A percentile compares a stretch with the other conserved stretches of the same genome.
phyloP scores from a whole-genome alignment of 2,113 vertebrate species.

The Conger conger region DNA sequence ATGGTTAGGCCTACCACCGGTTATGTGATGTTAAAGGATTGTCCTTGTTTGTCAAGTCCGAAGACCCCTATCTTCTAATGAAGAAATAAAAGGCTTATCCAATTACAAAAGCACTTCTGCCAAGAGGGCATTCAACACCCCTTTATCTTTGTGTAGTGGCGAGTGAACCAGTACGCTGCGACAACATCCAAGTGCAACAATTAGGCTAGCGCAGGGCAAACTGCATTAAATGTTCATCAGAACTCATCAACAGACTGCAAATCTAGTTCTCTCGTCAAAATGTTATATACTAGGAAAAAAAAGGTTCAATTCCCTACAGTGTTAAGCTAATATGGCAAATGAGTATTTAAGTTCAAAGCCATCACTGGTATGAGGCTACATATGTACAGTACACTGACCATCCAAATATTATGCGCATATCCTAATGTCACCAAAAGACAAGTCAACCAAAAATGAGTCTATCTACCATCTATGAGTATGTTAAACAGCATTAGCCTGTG shows the following conservation, averaged over 20 bases:
- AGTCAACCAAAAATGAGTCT: neutral
- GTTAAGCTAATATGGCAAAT: no score
- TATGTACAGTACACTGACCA: neutral
- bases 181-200: no score
- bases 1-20: neutral
- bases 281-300: neutral
- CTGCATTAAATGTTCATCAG: neutral
- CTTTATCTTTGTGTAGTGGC: neutral
- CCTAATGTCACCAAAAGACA: neutral
- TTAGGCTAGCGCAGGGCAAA: neutral
- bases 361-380: neutral
- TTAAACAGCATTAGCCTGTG: neutral
- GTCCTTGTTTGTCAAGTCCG: neutral
- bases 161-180: neutral
- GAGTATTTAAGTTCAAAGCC: neutral
- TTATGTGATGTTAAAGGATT: slow-evolving; percentile 16
- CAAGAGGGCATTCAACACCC: slow-evolving; percentile 1
- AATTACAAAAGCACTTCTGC: slow-evolving; percentile 3
- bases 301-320: neutral
- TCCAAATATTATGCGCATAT: no score
- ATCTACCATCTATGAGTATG: neutral
- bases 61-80: slow-evolving; percentile 9
- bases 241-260: neutral
- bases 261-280: neutral
- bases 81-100: slow-evolving; percentile 17